Evolutionary conservation across 35 echinoderm and acorn worm species (phyloP), one percentile per base, ranked within the genome.

Genomic region (Diadema setosum): DNA sequence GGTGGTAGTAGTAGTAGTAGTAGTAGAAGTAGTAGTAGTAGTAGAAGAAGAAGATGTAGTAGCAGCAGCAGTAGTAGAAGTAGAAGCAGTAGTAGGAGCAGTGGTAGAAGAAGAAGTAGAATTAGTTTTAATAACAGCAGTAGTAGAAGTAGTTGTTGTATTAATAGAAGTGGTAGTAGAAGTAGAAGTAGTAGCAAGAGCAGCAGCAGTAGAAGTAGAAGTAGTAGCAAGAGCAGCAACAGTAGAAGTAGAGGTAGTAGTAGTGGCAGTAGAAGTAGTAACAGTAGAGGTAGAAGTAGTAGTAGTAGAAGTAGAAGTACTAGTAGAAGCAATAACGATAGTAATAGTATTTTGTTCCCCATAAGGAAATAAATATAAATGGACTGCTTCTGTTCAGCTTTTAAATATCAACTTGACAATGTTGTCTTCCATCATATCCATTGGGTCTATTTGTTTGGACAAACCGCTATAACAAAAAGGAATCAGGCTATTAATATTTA

Each of bases 241-340:
- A 81, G 75, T 81, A 81, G 75, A 41, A 81, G 75, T 81, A 81
- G 75, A 41, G 43, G 75, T 81, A 81, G 75, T 41, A 81, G 75
- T 81, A 81, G 75, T 81, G 37, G 75, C 43, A 81, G 75, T 81
- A 81, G 75, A 41, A 81, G 75, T 81, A 42, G 75, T 81, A 81
- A 39, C 43, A 81, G 75, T 39, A 81, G 75, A n/a, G n/a, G n/a
- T n/a, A n/a, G n/a, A n/a, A n/a, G n/a, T n/a, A n/a, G n/a, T n/a
- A n/a, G n/a, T n/a, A n/a, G n/a, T n/a, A n/a, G n/a, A n/a, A n/a
- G n/a, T n/a, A n/a, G n/a, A n/a, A n/a, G n/a, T n/a, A n/a, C n/a
- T n/a, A n/a, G n/a, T n/a, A n/a, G n/a, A n/a, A n/a, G n/a, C n/a
- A n/a, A n/a, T n/a, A n/a, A n/a, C n/a, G n/a, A n/a, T n/a, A n/a